Percentiles rank a stretch among this genome's conserved stretches.
These are phyloP conservation scores for Nannospalax galili DNA, from an alignment of 2,113 vertebrate species.

Conservation along the genomic window DNA sequence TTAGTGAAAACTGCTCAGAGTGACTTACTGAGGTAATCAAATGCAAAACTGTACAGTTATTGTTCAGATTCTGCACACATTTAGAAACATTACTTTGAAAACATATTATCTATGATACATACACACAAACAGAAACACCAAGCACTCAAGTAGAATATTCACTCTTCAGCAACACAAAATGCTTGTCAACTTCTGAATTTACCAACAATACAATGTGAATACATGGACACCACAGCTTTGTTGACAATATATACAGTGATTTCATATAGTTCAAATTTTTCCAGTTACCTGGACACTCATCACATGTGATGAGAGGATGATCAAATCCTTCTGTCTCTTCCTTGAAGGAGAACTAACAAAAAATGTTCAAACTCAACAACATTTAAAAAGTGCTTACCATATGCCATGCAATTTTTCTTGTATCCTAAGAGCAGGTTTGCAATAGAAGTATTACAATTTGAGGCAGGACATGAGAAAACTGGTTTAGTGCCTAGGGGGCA, in stretches of 20 bases:
- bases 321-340: not conserved
- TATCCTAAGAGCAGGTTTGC: not conserved
- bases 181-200: not conserved
- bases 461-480: not conserved
- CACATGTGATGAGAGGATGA: not conserved
- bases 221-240: not conserved
- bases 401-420: not conserved
- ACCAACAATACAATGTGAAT: not conserved
- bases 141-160: not conserved
- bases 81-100: not conserved
- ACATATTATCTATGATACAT: not conserved
- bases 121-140: not conserved
- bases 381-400: not conserved
- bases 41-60: not conserved
- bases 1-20: not conserved
- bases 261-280: not conserved
- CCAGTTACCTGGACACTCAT: not conserved
- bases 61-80: not conserved
- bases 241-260: not conserved
- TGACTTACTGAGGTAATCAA: not conserved
- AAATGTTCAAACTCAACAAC: not conserved
- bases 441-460: not conserved
- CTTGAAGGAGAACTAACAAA: not conserved
- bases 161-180: not conserved
- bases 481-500: not conserved